Conservation (phyloP, 2,888 invertebrate genomes). For the Epiblema foenella region DNA sequence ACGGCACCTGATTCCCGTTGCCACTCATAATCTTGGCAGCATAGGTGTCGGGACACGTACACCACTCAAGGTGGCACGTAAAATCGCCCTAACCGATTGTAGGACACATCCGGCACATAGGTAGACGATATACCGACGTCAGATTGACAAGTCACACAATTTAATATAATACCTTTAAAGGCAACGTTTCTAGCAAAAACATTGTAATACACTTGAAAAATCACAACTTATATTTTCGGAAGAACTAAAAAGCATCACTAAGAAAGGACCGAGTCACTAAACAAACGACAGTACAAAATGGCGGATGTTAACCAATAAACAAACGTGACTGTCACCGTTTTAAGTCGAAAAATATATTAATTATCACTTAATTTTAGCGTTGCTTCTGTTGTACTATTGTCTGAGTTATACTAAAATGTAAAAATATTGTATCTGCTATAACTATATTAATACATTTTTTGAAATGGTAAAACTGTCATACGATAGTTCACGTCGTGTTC, state of each 20-base stretch:
- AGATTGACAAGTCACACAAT: slow-evolving; percentile 77
- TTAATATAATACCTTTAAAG: slow-evolving; percentile 73
- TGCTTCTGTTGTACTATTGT: slow-evolving; percentile 57
- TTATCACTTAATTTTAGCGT: slow-evolving; percentile 63
- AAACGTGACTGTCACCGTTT: slow-evolving; percentile 80
- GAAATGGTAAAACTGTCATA: slow-evolving; percentile 78
- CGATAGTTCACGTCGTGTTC: slow-evolving; percentile 70
- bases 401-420: slow-evolving; percentile 73
- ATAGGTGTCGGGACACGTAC: slow-evolving; percentile 85
- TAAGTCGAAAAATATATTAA: slow-evolving; percentile 56
- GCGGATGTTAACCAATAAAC: slow-evolving; percentile 85
- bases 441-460: slow-evolving; percentile 73
- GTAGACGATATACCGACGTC: slow-evolving; percentile 75
- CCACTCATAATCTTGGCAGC: slow-evolving; percentile 87
- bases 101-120: slow-evolving; percentile 84
- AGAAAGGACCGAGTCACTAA: slow-evolving; percentile 80
- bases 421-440: slow-evolving; percentile 71
- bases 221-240: slow-evolving; percentile 73
- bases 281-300: slow-evolving; percentile 85
- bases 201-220: slow-evolving; percentile 77
- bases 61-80: slow-evolving; percentile 87
- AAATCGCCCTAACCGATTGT: slow-evolving; percentile 82
- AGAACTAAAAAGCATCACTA: slow-evolving; percentile 77
- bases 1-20: slow-evolving; percentile 87
- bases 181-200: slow-evolving; percentile 79